Conservation (phyloP, 92 coral and sea anemone species). For the Nematostella vectensis region DNA sequence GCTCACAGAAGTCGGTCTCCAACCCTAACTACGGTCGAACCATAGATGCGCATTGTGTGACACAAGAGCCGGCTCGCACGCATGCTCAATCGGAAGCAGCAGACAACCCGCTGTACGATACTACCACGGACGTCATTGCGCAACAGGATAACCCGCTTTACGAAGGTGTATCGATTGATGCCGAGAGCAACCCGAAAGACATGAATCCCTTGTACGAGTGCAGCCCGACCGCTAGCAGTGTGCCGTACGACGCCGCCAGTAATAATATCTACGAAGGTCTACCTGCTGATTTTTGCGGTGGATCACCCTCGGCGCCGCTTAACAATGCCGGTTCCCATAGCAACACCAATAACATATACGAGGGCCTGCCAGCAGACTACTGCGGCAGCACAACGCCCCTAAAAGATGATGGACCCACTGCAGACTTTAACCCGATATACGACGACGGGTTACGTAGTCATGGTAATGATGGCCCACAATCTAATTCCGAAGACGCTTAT, state of each 20-base stretch:
- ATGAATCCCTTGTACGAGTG: conserved; percentile 7
- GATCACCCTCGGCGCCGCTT: conserved; percentile 16
- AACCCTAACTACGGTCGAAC: conserved; percentile 53
- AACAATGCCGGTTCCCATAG: neutral
- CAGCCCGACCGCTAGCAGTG: neutral
- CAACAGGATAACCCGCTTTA: conserved; percentile 20
- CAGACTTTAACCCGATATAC: conserved; percentile 28
- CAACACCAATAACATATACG: conserved; percentile 9
- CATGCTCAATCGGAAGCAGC: conserved; percentile 26
- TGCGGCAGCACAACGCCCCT: conserved; percentile 6
- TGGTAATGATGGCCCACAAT: conserved; percentile 3
- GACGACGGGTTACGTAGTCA: conserved; percentile 11
- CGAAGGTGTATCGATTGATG: too few species aligned
- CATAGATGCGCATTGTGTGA: conserved; percentile 12
- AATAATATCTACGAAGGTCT: conserved; percentile 44
- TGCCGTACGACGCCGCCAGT: conserved; percentile 6
- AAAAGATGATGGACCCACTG: neutral
- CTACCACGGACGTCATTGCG: conserved; percentile 9
- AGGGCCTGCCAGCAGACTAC: conserved; percentile 8
- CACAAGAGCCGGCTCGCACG: conserved; percentile 4
- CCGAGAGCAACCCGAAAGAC: too few species aligned
- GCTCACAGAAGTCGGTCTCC: conserved; percentile 12
- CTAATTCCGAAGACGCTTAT: conserved; percentile 10
- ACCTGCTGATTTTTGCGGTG: conserved; percentile 34
- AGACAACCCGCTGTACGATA: conserved; percentile 43